Evolutionary conservation across 1,140 invertebrate genomes (phyloP), one percentile per base, ranked within the genome.

Genomic region (Zelostemma sp.): DNA sequence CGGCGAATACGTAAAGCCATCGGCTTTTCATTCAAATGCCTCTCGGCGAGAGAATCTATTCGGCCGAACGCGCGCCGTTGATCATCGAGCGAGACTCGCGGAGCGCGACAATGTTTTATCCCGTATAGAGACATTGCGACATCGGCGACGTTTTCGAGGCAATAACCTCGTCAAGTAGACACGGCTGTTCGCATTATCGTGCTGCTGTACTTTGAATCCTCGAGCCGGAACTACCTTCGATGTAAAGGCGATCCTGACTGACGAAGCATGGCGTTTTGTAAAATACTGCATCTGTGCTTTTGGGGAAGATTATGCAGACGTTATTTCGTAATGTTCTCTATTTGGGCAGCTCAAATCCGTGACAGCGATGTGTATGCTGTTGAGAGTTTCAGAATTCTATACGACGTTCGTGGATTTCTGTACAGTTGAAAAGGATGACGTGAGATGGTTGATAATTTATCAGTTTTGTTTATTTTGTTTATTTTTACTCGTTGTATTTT

Each of bases 201-300:
- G 61, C 54, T 64, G 51, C 63, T 73, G 43, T 48, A 25, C 70
- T 70, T 73, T 69, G 65, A 75, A 70, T 71, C 55, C 64, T 48
- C 51, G 57, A 54, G 38, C 46, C 45, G 72, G 56, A 68, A 74
- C 68, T 59, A 67, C 58, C 51, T 66, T 71, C 66, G 16, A 66
- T 51, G 62, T 66, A 63, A 76, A 70, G 19, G 35, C 33, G 16
- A 73, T 70, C 45, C 19, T 35, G 67, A 67, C 51, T 54, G 59
- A 67, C 60, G 46, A 72, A 55, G 57, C 63, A 58, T 54, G n/a
- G 11, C 17, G 11, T 56, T n/a, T 51, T 63, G 46, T 35, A 54
- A 67, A 65, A 68, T 51, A 62, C 16, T 53, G 19, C 21, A 14
- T 11, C 46, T 48, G 16, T 4, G 15, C 31, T 28, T 1, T 48